Base-by-base conservation (phyloP, 2,797 vertebrate genomes). In the Chaunax sp. region DNA sequence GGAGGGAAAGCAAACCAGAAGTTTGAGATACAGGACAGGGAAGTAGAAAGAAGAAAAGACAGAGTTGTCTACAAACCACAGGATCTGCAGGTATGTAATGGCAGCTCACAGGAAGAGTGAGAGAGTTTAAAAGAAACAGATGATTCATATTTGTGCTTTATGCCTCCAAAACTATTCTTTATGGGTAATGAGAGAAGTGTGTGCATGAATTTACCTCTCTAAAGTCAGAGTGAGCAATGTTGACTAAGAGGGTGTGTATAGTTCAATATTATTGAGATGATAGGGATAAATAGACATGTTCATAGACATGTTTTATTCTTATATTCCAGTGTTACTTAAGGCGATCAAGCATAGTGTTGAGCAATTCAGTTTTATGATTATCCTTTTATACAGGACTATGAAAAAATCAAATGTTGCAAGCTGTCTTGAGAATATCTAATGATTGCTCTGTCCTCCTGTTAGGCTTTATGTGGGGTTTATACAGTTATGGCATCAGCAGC, bases 401-500 rank as follows among this genome's bases (percentile, higher is more conserved):
- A 3, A 58, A 57, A 30, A 45, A 58, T 19, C 19, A n/a, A 16
- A 52, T 71, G 41, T 23, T 23, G 8, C 2, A 4, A 28, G 14
- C 28, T 37, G 11, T 63, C 35, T 37, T 55, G 35, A 64, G 33
- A 59, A 37, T 4, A n/a, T 5, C 23, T 38, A 7, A 46, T 47
- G 26, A 16, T 26, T 51, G 26, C 51, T 71, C 15, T 84, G 19
- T 73, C 13, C 45, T 60, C 57, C 15, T 71, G 26, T 64, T 61
- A 79, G 73, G 49, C 59, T 82, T 25, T 4, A 55, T 61, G 56
- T 69, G 41, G 64, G 30, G 64, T 72, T 56, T 26, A 56, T 26
- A 64, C 64, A 72, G 71, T 43, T 79, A 94, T 94, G 94, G 90
- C 93, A 38, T 91, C 93, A 5, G 89, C 91, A 22, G 82, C 86